Base-by-base conservation (phyloP, 2,797 vertebrate species). In the Gymnodraco acuticeps region DNA sequence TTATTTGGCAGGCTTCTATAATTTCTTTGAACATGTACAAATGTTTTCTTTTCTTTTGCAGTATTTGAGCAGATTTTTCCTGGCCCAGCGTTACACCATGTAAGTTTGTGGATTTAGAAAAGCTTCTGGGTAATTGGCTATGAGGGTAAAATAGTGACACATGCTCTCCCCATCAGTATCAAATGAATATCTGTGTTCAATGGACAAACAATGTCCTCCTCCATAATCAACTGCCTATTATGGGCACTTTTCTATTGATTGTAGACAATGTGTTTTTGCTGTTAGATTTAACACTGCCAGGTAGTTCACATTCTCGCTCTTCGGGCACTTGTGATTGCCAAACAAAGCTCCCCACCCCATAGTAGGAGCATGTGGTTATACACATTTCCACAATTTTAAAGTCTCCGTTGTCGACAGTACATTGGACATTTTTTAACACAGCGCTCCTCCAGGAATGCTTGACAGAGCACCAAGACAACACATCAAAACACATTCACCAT, bases 21-120 rank as follows among this genome's bases (percentile, higher is more conserved):
- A 89, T 87, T 77, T 84, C 77, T 85, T 78, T 77, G 60, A 82
- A 73, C 64, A 78, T 52, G 42, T 76, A 42, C 81, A 83, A 82
- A 77, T 81, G 47, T 81, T 66, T 38, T 80, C 61, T 84, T 89
- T 85, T 87, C 84, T 77, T 64, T 66, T 42, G 55, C 10, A 27
- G 53, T 56, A 47, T 71, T 82, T 74, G 54, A 82, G 69, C 59
- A 70, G 2, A 77, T 58, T 79, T 88, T 90, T 88, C 78, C 80
- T 82, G 80, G 88, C 79, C 53, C 41, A 23, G 8, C 17, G 27
- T n/a, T 10, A 20, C 4, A 11, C 9, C 2, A 20, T 38, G 46
- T 82, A 56, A 61, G 80, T 91, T 75, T 79, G 50, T 70, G 68
- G 78, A 85, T 83, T 85, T 65, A 62, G 69, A 75, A 27, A 72